Conservation (phyloP, 2,797 vertebrate species). For the Atherinosoma microstoma region DNA sequence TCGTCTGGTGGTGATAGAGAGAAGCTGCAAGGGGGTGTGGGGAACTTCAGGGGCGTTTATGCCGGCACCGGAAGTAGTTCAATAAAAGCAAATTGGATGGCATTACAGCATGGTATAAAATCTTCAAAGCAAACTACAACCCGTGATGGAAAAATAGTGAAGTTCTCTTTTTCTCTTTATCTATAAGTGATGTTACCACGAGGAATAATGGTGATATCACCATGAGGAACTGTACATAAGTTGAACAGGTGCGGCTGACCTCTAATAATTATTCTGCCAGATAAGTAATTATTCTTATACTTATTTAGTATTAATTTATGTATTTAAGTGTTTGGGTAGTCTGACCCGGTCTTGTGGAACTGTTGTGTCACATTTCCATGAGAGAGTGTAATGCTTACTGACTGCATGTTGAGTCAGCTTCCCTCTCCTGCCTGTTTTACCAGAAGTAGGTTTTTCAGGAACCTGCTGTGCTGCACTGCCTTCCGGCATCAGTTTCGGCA, state of each 20-base stretch:
- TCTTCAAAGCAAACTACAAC: background rate
- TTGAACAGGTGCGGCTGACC: background rate
- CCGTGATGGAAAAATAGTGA: background rate
- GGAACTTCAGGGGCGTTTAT: background rate
- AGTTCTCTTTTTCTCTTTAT: background rate
- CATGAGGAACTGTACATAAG: background rate
- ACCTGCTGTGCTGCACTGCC: conserved; percentile 60
- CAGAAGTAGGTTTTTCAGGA: conserved; percentile 71
- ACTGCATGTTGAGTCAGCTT: conserved; percentile 67
- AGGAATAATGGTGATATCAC: no score
- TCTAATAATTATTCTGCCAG: background rate
- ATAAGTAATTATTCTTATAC: background rate
- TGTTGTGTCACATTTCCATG: conserved; percentile 49
- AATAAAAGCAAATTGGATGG: conserved; percentile 15
- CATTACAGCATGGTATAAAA: background rate
- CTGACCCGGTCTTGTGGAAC: conserved; percentile 2
- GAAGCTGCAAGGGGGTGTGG: conserved; percentile 44
- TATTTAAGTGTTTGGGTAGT: conserved; percentile 6
- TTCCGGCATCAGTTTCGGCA: conserved; percentile 55
- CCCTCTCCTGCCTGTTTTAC: conserved; percentile 64
- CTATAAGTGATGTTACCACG: background rate
- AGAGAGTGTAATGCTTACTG: conserved; percentile 58
- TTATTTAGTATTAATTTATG: background rate
- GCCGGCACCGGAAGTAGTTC: conserved; percentile 31
- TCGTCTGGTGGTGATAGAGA: conserved; percentile 58